Evolutionary conservation across 2,888 invertebrate species (phyloP), one percentile per base, ranked within the genome.

Genomic region (Callinectes sapidus): DNA sequence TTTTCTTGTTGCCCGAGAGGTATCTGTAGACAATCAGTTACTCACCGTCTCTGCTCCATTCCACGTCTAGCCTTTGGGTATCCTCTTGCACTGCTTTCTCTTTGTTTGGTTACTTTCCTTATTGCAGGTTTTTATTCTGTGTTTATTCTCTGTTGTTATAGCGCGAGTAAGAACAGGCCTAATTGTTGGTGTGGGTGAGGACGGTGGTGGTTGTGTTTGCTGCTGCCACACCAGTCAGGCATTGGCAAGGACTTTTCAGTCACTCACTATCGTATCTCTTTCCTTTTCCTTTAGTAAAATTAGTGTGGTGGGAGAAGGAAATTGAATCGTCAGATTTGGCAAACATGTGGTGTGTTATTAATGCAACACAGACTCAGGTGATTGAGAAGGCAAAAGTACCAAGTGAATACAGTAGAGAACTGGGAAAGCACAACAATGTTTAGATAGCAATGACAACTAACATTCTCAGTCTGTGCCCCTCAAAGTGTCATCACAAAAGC

Each of bases 81-180:
- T 88, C 18, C 90, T 92, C 92, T 92, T 90, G 92, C 92, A 92
- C 92, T 90, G 92, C 92, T 92, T 92, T 92, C 48, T 88, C 55
- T 87, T 90, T 92, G 87, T 90, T 90, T 90, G 28, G 32, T 35
- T 81, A 32, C 81, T 92, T 89, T 89, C 66, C 39, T 71, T 81
- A 89, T 89, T 86, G 39, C 89, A 92, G 61, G 86, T 89, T 85
- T 77, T 55, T 90, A 48, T 89, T 90, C 71, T 18, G 89, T 92
- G 89, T 92, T 92, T 48, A 77, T 87, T 87, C 61, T 87, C 77
- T 90, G 48, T 92, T 87, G 92, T 92, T 48, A 77, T 87, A 92
- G 92, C 87, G 87, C 90, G 92, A 92, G 92, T 92, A 92, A 92
- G 92, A 92, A 92, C 87, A 92, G 92, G 92, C 92, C 90, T 71